phyloP scores from a whole-genome alignment of 1,140 invertebrate species.

The Acromyrmex heyeri region DNA sequence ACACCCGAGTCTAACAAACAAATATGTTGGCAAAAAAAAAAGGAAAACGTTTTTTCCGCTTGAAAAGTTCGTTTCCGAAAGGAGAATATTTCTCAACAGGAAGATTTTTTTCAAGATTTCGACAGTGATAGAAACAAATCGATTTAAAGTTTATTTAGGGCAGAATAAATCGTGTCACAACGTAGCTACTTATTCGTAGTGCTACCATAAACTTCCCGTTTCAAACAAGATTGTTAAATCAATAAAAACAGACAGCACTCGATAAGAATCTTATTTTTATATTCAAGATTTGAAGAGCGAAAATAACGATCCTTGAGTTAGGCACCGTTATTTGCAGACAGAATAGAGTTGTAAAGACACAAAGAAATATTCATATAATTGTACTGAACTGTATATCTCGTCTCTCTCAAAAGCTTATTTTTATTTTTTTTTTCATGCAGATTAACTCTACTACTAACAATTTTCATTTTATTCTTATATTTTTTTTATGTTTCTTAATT shows the following conservation, averaged over 20 bases:
- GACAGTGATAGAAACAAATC: background rate
- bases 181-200: background rate
- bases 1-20: background rate
- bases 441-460: background rate
- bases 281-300: constrained; percentile 9
- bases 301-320: background rate
- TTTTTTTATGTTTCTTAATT: background rate
- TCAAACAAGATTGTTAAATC: constrained; percentile 25
- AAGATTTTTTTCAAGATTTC: constrained; percentile 11
- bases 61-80: background rate
- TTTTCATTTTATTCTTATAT: background rate
- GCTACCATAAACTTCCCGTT: background rate
- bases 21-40: background rate
- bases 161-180: constrained; percentile 3
- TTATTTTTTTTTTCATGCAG: background rate
- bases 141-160: constrained; percentile 8
- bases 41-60: background rate
- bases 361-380: background rate
- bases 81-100: background rate
- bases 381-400: too few species aligned
- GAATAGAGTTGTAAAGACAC: background rate
- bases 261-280: constrained; percentile 35
- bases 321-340: background rate
- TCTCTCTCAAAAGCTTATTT: background rate
- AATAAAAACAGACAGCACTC: background rate